These are phyloP conservation scores for Etheostoma perlongum DNA, from an alignment of 2,797 vertebrate genomes.

Conservation along the genomic window DNA sequence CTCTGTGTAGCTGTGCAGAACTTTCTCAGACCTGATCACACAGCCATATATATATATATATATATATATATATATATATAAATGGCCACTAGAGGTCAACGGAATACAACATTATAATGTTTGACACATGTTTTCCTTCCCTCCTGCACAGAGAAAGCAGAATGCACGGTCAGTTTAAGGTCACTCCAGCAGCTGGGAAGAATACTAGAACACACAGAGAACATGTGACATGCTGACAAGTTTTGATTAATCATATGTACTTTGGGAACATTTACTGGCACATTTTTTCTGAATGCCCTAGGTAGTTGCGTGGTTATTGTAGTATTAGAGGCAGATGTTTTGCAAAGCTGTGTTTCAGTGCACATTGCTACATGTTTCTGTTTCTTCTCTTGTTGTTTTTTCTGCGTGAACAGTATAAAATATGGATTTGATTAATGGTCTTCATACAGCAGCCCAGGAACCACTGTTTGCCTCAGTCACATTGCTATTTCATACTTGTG, in stretches of 20 bases:
- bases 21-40: too few species aligned
- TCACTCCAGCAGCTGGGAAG: not conserved
- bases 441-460: too few species aligned
- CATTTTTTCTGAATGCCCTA: not conserved
- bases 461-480: too few species aligned
- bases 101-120: not conserved
- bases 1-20: too few species aligned
- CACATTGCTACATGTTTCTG: not conserved
- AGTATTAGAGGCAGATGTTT: constrained; percentile 4
- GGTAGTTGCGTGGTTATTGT: not conserved
- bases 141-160: not conserved
- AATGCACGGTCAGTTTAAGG: not conserved
- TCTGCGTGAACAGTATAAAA: too few species aligned
- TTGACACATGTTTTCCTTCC: not conserved
- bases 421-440: too few species aligned
- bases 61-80: too few species aligned
- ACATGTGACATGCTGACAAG: not conserved
- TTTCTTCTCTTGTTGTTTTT: not conserved
- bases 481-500: not conserved
- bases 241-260: not conserved
- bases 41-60: too few species aligned
- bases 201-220: not conserved
- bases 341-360: not conserved
- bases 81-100: constrained; percentile 38
- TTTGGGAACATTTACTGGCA: too few species aligned